These are phyloP conservation scores for Oreochromis tanganicae DNA, from an alignment of 2,113 vertebrate species.

Conservation along the genomic window DNA sequence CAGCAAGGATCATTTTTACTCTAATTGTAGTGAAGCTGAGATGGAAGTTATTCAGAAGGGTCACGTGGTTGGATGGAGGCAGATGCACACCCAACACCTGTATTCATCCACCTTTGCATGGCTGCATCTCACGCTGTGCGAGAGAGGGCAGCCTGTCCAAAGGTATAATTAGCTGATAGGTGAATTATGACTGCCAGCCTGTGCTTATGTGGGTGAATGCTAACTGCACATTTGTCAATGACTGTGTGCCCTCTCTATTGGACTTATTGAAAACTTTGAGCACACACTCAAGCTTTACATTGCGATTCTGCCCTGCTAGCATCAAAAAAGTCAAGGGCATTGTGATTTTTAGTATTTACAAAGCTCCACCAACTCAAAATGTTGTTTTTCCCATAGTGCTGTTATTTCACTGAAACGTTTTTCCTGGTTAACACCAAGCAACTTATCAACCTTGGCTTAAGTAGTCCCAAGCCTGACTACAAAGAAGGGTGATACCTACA, in stretches of 20 bases:
- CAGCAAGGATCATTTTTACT: conserved; percentile 41
- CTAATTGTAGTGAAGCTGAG: conserved; percentile 46
- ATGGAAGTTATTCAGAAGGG: conserved; percentile 45
- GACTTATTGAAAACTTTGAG: neutral
- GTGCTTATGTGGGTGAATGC: neutral
- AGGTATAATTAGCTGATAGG: conserved; percentile 15
- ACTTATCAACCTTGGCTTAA: neutral
- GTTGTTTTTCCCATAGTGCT: neutral
- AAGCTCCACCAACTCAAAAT: neutral
- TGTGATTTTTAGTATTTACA: neutral
- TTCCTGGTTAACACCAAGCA: neutral
- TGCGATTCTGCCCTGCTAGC: neutral
- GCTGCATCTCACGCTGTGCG: neutral
- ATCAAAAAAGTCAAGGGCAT: neutral
- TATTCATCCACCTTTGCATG: conserved; percentile 22
- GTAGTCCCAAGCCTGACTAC: neutral
- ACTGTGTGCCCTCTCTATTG: neutral
- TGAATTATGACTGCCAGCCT: neutral
- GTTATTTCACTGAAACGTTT: neutral
- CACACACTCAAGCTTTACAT: neutral
- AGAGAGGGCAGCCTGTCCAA: neutral
- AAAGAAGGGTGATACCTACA: neutral
- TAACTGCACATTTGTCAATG: neutral
- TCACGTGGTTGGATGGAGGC: neutral
- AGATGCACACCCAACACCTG: conserved; percentile 5